phyloP scores from a whole-genome alignment of 2,888 invertebrate genomes.

The Tetranychus truncatus region DNA sequence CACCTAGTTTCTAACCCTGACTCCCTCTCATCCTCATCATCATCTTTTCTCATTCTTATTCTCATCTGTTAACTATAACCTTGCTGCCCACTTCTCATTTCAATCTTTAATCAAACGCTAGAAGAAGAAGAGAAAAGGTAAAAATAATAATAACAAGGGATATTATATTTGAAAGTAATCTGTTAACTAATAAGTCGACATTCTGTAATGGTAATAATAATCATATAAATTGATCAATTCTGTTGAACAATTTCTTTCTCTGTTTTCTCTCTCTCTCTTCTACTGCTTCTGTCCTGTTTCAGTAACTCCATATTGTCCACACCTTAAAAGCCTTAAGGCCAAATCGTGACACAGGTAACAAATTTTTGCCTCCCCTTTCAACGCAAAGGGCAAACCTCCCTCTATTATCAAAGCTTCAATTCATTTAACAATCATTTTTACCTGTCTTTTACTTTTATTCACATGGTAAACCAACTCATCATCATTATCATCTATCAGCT shows the following conservation, averaged over 20 bases:
- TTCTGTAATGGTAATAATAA: neutral
- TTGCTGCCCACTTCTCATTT: neutral
- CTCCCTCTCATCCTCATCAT: neutral
- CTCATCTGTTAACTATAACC: neutral
- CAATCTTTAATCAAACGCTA: neutral
- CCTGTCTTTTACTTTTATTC: neutral
- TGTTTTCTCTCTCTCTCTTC: neutral
- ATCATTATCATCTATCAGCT: neutral
- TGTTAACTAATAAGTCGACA: neutral
- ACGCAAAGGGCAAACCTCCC: neutral
- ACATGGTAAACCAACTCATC: neutral
- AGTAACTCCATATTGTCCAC: constrained; percentile 1
- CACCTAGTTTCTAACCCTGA: neutral
- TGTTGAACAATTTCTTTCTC: neutral
- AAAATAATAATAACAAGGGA: no score
- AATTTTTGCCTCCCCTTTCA: neutral
- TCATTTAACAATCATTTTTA: neutral
- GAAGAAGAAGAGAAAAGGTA: no score
- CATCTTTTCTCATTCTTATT: neutral
- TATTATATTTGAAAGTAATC: no score
- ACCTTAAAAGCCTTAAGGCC: neutral
- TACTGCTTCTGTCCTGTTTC: neutral
- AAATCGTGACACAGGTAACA: neutral
- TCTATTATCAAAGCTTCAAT: neutral
- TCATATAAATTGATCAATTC: neutral